A percentile compares a stretch with the other conserved stretches of the same genome.
Conservation (phyloP, 2,113 vertebrate species). For the Mobula hypostoma region DNA sequence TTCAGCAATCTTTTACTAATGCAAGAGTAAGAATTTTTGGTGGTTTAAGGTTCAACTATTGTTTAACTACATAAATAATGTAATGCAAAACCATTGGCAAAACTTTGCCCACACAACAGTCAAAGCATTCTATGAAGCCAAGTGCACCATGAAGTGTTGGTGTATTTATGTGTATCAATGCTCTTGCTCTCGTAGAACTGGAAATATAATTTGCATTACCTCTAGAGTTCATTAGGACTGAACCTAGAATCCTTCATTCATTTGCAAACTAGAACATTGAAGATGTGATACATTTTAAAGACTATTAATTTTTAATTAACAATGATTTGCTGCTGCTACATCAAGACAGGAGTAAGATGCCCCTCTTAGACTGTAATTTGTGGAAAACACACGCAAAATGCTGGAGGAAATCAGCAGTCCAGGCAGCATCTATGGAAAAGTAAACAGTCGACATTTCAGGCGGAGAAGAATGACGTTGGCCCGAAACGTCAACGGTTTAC, state of each 20-base stretch:
- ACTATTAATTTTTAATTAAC: neutral
- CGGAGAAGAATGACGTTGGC: too few relatives aligned
- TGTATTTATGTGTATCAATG: neutral
- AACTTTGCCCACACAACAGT: neutral
- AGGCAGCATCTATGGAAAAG: too few relatives aligned
- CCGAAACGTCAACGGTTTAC: too few relatives aligned
- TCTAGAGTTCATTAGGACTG: neutral
- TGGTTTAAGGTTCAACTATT: neutral
- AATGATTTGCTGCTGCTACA: neutral
- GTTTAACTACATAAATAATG: constrained; percentile 4
- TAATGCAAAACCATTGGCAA: neutral
- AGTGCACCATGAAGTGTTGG: neutral
- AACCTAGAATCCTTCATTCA: neutral
- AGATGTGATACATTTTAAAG: neutral
- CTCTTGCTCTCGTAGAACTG: neutral
- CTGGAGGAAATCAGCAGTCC: too few relatives aligned
- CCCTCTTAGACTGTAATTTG: neutral
- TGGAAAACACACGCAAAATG: too few relatives aligned
- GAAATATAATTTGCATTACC: neutral
- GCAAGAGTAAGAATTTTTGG: neutral
- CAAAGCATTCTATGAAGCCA: neutral
- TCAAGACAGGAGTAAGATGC: neutral
- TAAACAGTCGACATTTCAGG: too few relatives aligned
- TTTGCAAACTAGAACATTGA: neutral
- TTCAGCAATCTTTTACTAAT: neutral